Evolutionary conservation across 2,888 invertebrate species (phyloP), one percentile per base, ranked within the genome.

Genomic region (Aquatica leii): DNA sequence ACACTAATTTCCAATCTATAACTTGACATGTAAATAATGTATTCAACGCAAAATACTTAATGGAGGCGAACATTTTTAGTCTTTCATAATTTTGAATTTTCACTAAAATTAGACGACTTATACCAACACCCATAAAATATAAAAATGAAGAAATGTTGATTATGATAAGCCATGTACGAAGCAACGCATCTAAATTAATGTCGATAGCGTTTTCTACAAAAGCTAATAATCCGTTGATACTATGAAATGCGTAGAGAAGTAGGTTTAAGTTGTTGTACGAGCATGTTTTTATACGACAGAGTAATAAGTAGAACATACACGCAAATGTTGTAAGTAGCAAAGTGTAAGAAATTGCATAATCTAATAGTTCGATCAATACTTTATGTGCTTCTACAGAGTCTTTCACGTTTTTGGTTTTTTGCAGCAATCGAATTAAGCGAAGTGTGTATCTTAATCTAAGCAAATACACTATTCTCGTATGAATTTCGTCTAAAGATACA

Each of bases 401-500:
- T 31, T 48, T 17, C 5, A 62, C 2, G 12, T 37, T 9, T 1
- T 35, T 8, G 8, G 57, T 24, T 62, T 35, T 59, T 2, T 11
- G 12, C 1, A 37, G 0, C 5, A 71, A 46, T n/a, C 69, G 54
- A 3, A 69, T 54, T 24, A 73, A 40, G 5, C 73, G 61, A 8
- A 71, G 43, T 2, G 62, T 48, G 31, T 69, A 69, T 9, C 73
- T 51, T n/a, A 70, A 6, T 15, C 73, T 62, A 12, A 71, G 37
- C 6, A 56, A 12, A 9, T 37, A 51, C 3, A 67, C 48, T 1
- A 66, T 34, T 5, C 24, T 34, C 51, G 54, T 63, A 1, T 41
- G 51, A 5, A 62, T 58, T 12, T 35, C 20, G 1, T 43, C 37
- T 11, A 69, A 48, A 0, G 52, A 57, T 55, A 48, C 64, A 41